These are phyloP conservation scores for Pelecanus crispus DNA, from an alignment of 2,113 vertebrate species.

Conservation along the genomic window DNA sequence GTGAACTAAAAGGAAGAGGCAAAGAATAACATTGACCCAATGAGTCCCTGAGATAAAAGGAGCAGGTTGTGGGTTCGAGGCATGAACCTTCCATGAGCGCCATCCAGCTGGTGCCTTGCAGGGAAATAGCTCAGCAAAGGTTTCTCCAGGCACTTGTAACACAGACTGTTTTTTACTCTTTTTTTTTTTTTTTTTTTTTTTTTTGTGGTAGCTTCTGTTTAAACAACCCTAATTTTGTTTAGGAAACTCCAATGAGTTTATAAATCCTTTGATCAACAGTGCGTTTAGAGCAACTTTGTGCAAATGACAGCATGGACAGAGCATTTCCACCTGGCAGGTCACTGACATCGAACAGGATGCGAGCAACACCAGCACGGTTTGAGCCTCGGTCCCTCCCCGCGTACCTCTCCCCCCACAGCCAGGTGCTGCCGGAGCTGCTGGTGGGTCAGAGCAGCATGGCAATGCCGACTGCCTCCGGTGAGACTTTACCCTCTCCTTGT, in stretches of 20 bases:
- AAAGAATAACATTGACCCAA: neutral
- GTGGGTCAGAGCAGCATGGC: neutral
- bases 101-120: neutral
- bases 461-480: neutral
- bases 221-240: neutral
- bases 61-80: neutral
- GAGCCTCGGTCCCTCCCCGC: neutral
- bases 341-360: rapidly evolving
- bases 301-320: neutral
- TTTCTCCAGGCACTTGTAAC: neutral
- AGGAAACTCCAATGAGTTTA: neutral
- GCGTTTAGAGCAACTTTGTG: neutral
- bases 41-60: neutral
- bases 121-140: neutral
- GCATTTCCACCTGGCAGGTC: neutral
- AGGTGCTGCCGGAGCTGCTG: neutral
- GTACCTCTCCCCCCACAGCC: neutral
- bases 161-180: neutral
- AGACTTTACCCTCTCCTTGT: neutral
- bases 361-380: neutral
- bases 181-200: neutral
- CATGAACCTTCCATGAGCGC: neutral
- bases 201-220: neutral
- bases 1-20: neutral
- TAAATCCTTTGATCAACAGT: neutral